Conservation (phyloP, 2,797 vertebrate species). For the Danio kyathit region DNA sequence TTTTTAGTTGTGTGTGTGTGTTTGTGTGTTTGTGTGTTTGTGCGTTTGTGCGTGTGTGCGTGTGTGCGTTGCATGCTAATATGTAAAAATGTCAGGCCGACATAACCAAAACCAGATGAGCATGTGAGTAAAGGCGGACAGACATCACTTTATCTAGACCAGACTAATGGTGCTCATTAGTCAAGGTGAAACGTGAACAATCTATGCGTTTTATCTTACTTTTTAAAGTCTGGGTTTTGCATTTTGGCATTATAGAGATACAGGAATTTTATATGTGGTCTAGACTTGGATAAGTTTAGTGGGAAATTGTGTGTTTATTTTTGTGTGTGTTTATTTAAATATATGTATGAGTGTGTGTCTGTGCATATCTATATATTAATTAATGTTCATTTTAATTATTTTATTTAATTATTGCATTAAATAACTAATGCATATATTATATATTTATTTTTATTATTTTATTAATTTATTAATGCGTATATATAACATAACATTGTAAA, state of each 20-base stretch:
- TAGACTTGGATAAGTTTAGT: background rate
- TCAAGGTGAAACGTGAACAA: background rate
- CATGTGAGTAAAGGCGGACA: background rate
- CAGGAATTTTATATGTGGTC: background rate
- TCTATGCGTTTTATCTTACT: background rate
- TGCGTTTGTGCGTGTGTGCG: too few relatives aligned
- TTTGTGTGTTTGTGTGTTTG: slow-evolving; percentile 36
- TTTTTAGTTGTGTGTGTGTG: slow-evolving; percentile 29
- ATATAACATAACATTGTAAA: too few relatives aligned
- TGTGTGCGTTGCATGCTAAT: slow-evolving; percentile 19
- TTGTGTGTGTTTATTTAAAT: background rate
- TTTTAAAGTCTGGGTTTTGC: background rate
- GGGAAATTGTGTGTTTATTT: background rate
- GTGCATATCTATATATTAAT: too few relatives aligned
- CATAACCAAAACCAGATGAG: slow-evolving; percentile 43
- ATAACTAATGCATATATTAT: too few relatives aligned
- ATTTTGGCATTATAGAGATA: background rate
- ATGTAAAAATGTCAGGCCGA: slow-evolving; percentile 15
- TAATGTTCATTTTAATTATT: too few relatives aligned
- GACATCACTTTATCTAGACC: slow-evolving; percentile 39
- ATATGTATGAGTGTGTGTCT: too few relatives aligned
- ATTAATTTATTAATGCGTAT: too few relatives aligned
- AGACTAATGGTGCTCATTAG: slow-evolving; percentile 61
- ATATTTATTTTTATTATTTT: too few relatives aligned
- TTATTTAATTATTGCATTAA: too few relatives aligned